Base-by-base conservation (phyloP, 2,888 invertebrate species). In the Agrotis clavis region DNA sequence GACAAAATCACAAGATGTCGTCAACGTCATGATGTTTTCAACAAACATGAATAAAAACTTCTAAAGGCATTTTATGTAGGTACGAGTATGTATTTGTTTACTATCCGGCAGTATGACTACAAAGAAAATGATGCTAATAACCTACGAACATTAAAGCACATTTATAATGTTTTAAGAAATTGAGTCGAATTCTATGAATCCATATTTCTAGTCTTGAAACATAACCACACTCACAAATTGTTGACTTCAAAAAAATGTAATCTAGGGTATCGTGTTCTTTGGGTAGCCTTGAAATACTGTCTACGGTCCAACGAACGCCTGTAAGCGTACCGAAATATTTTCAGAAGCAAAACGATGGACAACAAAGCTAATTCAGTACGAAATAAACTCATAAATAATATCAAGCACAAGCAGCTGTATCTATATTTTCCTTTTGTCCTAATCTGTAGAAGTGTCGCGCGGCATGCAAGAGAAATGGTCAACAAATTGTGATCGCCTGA, bases 401-500 rank as follows among this genome's bases (percentile, higher is more conserved):
- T 74, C 72, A 80, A 73, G 68, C 67, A 83, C 72, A 80, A 73
- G 68, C 67, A 83, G 84, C 87, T 82, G 82, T 86, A 82, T 91
- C 91, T 91, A 88, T 83, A 89, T 81, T 83, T 86, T 88, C 84
- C 86, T 92, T 90, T 89, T 88, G 82, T 80, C 85, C 81, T 91
- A 93, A 93, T 93, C 90, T 89, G 87, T 87, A 90, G 88, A 91
- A 91, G 89, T 91, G 93, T 93, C 92, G 88, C 89, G 85, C 86
- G 91, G 89, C 89, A 90, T 90, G 90, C 90, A 88, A 92, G 93
- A 93, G 92, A 93, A 94, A 94, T 92, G 91, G 92, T 91, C 89
- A 91, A 94, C 94, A 94, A 94, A 94, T 94, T 93, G 92, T 92
- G 89, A 91, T 88, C 92, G 92, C 89, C 87, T 89, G 91, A 90